phyloP scores from a whole-genome alignment of 2,113 vertebrate species.

The Sphyrna mokarran region DNA sequence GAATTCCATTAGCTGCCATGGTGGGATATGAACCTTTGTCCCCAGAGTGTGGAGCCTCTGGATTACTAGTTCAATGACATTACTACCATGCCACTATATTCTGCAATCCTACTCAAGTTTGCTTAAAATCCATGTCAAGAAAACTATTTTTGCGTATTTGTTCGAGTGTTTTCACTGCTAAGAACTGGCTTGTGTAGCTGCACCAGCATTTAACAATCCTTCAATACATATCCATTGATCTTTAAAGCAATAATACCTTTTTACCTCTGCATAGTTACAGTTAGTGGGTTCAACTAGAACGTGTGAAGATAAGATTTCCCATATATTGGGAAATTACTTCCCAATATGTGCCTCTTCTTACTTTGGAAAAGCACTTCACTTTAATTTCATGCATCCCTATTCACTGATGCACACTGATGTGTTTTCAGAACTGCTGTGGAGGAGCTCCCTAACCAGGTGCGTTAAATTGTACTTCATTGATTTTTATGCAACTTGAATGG shows the following conservation, averaged over 20 bases:
- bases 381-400: background rate
- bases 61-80: too few relatives aligned
- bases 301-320: background rate
- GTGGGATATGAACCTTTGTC: too few relatives aligned
- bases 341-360: background rate
- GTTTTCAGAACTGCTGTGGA: background rate
- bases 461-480: slow-evolving; percentile 30
- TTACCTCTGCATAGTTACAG: background rate
- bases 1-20: too few relatives aligned
- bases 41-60: too few relatives aligned
- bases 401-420: background rate
- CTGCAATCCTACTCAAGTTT: background rate
- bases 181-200: background rate
- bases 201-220: background rate
- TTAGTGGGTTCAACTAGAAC: background rate
- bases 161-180: background rate
- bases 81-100: too few relatives aligned
- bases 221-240: background rate
- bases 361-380: slow-evolving; percentile 16
- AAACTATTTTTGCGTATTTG: background rate
- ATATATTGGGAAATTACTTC: background rate
- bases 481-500: slow-evolving; percentile 12
- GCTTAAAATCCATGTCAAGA: background rate
- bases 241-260: background rate
- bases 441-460: too few relatives aligned